A percentile compares a stretch with the other conserved stretches of the same genome.
These are phyloP conservation scores for Erannis defoliaria DNA, from an alignment of 2,888 invertebrate genomes.

Conservation along the genomic window DNA sequence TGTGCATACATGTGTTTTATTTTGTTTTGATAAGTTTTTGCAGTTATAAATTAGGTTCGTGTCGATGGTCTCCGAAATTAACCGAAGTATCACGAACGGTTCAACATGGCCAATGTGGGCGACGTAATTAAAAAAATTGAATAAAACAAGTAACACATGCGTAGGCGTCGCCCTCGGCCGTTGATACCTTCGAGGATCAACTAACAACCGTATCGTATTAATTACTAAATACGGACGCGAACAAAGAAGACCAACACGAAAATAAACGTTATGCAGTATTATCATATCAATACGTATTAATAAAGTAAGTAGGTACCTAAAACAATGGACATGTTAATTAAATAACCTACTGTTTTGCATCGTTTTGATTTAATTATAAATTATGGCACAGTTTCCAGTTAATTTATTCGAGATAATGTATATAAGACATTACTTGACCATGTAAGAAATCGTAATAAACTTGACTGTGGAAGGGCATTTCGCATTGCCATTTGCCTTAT, in stretches of 20 bases:
- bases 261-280: slow-evolving; percentile 13
- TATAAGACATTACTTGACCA: slow-evolving; percentile 65
- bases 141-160: slow-evolving; percentile 65
- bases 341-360: slow-evolving; percentile 27
- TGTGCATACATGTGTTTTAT: slow-evolving; percentile 14
- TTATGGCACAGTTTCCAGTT: slow-evolving; percentile 65
- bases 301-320: slow-evolving; percentile 40
- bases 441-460: slow-evolving; percentile 58
- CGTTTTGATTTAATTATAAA: slow-evolving; percentile 45
- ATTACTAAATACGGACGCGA: slow-evolving; percentile 26
- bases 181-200: slow-evolving; percentile 40
- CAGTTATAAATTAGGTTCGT: slow-evolving; percentile 36
- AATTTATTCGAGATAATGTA: slow-evolving; percentile 74
- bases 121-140: slow-evolving; percentile 77
- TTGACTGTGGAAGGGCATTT: slow-evolving; percentile 61
- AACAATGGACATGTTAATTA: slow-evolving; percentile 40
- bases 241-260: slow-evolving; percentile 24
- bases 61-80: slow-evolving; percentile 46
- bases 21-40: slow-evolving; percentile 39
- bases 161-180: slow-evolving; percentile 62
- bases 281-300: slow-evolving; percentile 37
- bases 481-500: slow-evolving; percentile 68
- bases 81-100: slow-evolving; percentile 39
- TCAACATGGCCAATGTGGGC: slow-evolving; percentile 60
- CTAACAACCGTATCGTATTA: slow-evolving; percentile 23